phyloP scores from a whole-genome alignment of 2,888 invertebrate species.

The Nephrotoma flavescens region DNA sequence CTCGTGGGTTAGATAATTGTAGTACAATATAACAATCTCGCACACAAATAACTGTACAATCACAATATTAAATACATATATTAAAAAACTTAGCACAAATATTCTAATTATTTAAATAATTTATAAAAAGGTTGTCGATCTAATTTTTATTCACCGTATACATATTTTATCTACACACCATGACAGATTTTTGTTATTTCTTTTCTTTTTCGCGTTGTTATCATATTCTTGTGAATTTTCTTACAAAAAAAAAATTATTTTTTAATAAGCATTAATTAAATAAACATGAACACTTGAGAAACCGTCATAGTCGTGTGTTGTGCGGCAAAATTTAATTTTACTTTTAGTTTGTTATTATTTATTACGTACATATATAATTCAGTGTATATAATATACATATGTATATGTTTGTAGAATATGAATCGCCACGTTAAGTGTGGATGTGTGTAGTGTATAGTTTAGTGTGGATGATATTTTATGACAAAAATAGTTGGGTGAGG shows the following conservation, averaged over 20 bases:
- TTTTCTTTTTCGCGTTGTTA: background rate
- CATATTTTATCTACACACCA: background rate
- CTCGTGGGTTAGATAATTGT: too few relatives aligned
- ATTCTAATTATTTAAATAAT: background rate
- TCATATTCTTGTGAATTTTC: background rate
- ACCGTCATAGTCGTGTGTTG: background rate
- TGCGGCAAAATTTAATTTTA: background rate
- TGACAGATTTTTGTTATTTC: background rate
- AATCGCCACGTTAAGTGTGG: background rate
- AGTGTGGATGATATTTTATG: background rate
- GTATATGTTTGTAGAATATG: background rate
- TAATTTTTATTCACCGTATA: background rate
- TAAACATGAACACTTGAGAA: background rate
- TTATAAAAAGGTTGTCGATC: background rate
- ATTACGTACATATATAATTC: background rate
- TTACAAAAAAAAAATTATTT: background rate
- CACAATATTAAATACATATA: background rate
- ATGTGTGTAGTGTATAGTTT: background rate
- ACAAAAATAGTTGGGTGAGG: background rate
- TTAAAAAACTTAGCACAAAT: background rate
- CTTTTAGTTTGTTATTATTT: background rate
- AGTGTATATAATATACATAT: background rate
- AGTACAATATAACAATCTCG: background rate
- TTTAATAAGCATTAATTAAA: background rate
- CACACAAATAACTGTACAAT: background rate